These are phyloP conservation scores for Pseudoatta argentina DNA, from an alignment of 1,140 invertebrate genomes.

Conservation along the genomic window DNA sequence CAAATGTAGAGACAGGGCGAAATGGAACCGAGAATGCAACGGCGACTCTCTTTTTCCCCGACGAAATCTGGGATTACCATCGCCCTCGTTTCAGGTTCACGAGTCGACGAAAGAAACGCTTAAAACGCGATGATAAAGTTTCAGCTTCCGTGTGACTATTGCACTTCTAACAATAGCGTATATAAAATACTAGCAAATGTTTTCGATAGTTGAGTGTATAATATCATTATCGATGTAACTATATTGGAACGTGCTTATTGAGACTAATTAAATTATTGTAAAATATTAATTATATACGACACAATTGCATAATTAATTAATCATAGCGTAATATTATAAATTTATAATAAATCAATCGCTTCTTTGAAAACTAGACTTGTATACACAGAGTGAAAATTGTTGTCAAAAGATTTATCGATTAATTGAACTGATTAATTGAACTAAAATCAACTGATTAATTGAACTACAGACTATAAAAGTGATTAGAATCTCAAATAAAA, in stretches of 20 bases:
- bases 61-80: constrained; percentile 60
- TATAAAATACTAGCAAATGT: constrained; percentile 21
- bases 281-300: constrained; percentile 1
- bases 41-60: constrained; percentile 27
- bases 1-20: constrained; percentile 41
- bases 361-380: constrained; percentile 2
- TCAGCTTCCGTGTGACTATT: not conserved
- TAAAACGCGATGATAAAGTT: constrained; percentile 35
- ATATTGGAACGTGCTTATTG: not conserved
- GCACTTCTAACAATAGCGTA: not conserved
- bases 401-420: not conserved
- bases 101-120: constrained; percentile 40
- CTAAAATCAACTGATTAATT: too few species aligned
- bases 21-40: constrained; percentile 46
- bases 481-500: not conserved
- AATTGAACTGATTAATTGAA: not conserved
- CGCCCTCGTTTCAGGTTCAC: constrained; percentile 29
- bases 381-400: not conserved
- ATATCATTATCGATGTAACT: not conserved
- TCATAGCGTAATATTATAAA: not conserved
- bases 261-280: constrained; percentile 8
- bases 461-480: not conserved
- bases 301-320: constrained; percentile 11
- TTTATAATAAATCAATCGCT: constrained; percentile 8
- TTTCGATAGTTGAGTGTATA: not conserved